These are phyloP conservation scores for Drosophila serrata DNA, from an alignment of 1,140 invertebrate species.

Conservation along the genomic window DNA sequence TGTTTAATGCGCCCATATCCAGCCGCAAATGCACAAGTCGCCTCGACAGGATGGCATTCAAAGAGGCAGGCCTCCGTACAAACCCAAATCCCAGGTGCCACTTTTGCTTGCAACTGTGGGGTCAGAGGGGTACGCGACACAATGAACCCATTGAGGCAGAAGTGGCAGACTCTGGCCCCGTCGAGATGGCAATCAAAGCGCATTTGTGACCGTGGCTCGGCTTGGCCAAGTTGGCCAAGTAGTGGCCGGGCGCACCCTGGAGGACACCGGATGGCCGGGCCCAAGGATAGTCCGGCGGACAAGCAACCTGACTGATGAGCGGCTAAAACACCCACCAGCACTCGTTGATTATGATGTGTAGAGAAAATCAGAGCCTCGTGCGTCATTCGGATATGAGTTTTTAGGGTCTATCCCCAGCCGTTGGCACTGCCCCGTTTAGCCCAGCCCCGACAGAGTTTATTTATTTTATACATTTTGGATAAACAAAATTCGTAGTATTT, in stretches of 20 bases:
- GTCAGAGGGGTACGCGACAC: conserved; percentile 23
- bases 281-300: conserved; percentile 62
- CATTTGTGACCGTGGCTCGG: conserved; percentile 56
- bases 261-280: conserved; percentile 51
- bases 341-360: conserved; percentile 16
- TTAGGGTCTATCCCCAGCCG: conserved; percentile 42
- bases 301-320: conserved; percentile 48
- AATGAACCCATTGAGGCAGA: conserved; percentile 69
- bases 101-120: conserved; percentile 29
- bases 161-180: conserved; percentile 32
- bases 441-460: conserved; percentile 44
- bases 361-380: conserved; percentile 68
- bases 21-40: conserved; percentile 30
- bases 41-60: conserved; percentile 56
- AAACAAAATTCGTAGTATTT: conserved; percentile 62
- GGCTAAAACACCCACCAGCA: conserved; percentile 28
- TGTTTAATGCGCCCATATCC: conserved; percentile 56
- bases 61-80: conserved; percentile 36
- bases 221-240: conserved; percentile 13
- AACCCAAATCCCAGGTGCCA: conserved; percentile 35
- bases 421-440: conserved; percentile 2
- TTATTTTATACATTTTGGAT: conserved; percentile 67
- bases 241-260: conserved; percentile 30
- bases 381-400: conserved; percentile 78
- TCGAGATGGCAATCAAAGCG: conserved; percentile 68